Percentiles rank a stretch among this genome's conserved stretches.
phyloP scores from a whole-genome alignment of 2,888 invertebrate species.

The Drosophila helvetica region DNA sequence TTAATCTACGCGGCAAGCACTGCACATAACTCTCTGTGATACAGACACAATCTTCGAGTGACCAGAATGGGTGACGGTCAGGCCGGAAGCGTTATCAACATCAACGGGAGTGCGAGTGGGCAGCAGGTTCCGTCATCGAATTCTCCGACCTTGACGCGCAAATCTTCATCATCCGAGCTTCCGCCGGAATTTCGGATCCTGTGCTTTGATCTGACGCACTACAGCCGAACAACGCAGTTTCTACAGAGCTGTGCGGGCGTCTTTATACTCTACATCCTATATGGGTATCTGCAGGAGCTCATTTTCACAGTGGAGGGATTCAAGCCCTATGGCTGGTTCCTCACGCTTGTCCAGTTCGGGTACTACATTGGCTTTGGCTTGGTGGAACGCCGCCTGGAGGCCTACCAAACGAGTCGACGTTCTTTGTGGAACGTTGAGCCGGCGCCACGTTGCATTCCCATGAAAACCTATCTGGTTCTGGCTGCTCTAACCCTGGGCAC shows the following conservation, averaged over 20 bases:
- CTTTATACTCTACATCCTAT: constrained; percentile 94
- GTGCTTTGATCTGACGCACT: constrained; percentile 89
- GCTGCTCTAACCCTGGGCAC: constrained; percentile 96
- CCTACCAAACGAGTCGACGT: constrained; percentile 58
- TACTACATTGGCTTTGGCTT: constrained; percentile 93
- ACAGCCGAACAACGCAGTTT: constrained; percentile 88
- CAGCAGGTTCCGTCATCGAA: constrained; percentile 11
- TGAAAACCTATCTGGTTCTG: constrained; percentile 91
- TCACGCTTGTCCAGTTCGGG: constrained; percentile 95
- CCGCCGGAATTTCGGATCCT: constrained; percentile 86
- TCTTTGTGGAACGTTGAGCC: constrained; percentile 80
- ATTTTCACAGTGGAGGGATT: constrained; percentile 96
- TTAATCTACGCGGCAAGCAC: constrained; percentile 9
- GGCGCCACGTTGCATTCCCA: constrained; percentile 90
- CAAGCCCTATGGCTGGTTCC: constrained; percentile 94
- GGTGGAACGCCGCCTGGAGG: constrained; percentile 87
- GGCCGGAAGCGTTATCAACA: constrained; percentile 59
- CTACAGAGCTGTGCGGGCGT: constrained; percentile 90
- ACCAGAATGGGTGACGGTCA: constrained; percentile 39
- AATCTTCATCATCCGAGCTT: constrained; percentile 44
- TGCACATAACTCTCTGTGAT: constrained; percentile 15
- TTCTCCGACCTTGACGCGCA: constrained; percentile 34
- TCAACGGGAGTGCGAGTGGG: constrained; percentile 38
- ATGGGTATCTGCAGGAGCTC: constrained; percentile 96
- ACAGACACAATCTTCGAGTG: constrained; percentile 26